These are phyloP conservation scores for Sebastes miniatus DNA, from an alignment of 2,797 vertebrate species.

Conservation along the genomic window DNA sequence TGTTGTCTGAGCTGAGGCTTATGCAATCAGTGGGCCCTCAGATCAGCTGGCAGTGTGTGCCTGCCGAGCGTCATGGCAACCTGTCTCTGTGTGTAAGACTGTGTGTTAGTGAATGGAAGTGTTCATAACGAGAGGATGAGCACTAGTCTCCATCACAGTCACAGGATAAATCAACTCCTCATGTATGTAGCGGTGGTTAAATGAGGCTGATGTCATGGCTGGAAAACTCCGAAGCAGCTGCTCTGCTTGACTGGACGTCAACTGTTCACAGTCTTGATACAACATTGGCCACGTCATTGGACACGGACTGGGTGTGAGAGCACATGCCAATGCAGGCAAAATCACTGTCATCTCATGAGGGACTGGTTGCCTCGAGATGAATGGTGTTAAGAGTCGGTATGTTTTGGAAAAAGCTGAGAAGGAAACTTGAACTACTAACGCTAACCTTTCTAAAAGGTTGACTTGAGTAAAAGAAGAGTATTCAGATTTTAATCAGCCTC, in stretches of 20 bases:
- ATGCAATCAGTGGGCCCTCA: constrained; percentile 54
- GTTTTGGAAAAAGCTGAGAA: not conserved
- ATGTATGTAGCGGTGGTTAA: constrained; percentile 15
- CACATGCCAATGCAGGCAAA: not conserved
- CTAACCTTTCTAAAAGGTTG: not conserved
- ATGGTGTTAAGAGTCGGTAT: not conserved
- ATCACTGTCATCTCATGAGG: constrained; percentile 7
- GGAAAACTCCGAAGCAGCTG: constrained; percentile 59
- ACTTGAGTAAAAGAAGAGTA: not conserved
- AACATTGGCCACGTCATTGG: not conserved
- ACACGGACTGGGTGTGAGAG: not conserved
- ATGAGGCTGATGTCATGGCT: constrained; percentile 60
- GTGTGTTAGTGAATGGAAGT: constrained; percentile 57
- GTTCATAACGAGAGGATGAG: constrained; percentile 57
- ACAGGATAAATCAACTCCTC: constrained; percentile 13
- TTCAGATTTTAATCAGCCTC: not conserved
- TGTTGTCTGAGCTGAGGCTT: constrained; percentile 65
- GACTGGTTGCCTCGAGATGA: not conserved
- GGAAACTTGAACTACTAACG: not conserved
- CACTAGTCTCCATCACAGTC: constrained; percentile 27
- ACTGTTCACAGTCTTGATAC: not conserved
- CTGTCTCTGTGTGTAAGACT: constrained; percentile 54
- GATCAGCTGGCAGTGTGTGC: constrained; percentile 63
- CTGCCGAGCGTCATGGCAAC: constrained; percentile 63
- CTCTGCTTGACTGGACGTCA: constrained; percentile 8